Base-by-base conservation (phyloP, 2,888 invertebrate genomes). In the Cylloceria caligata region DNA sequence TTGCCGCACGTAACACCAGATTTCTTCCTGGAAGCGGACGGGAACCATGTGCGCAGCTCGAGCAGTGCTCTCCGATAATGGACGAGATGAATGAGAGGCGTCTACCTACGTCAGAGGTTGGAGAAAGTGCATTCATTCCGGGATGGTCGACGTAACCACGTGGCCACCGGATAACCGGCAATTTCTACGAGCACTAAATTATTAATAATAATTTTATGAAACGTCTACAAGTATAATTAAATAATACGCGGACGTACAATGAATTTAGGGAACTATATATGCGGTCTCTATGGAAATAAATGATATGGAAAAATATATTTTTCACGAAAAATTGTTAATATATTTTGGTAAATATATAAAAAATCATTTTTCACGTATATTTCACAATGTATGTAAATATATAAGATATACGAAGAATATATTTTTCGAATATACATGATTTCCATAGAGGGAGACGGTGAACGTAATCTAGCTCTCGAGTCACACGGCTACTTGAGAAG, bases 91-190 rank as follows among this genome's bases (percentile, higher is more conserved):
- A 68, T 36, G 39, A 36, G 67, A 45, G 62, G 42, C 52, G 42
- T n/a, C 39, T 6, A 62, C 34, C 72, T 7, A 11, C 9, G 45
- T 60, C 65, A 42, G 52, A 30, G 62, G 21, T 36, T 13, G 57
- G 52, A 21, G 24, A 27, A 73, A 77, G 64, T 77, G 19, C 77
- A 64, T 81, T 81, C 78, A 77, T 81, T 64, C 64, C 64, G 55
- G 73, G 77, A 81, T 73, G 77, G 77, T 69, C 73, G 73, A 9
- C 13, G 13, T 39, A 19, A 16, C 68, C 81, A 81, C 73, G 73
- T 81, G 81, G 62, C 21, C 19, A 42, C 62, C 81, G 78, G 73
- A 81, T 68, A 42, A 21, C 11, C 16, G 52, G 16, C 55, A 73
- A 42, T 52, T 64, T 47, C n/a, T 24, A 1, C 16, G 49, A 80